Conservation (phyloP, 2,797 vertebrate genomes). For the Rhodeus uyekii region DNA sequence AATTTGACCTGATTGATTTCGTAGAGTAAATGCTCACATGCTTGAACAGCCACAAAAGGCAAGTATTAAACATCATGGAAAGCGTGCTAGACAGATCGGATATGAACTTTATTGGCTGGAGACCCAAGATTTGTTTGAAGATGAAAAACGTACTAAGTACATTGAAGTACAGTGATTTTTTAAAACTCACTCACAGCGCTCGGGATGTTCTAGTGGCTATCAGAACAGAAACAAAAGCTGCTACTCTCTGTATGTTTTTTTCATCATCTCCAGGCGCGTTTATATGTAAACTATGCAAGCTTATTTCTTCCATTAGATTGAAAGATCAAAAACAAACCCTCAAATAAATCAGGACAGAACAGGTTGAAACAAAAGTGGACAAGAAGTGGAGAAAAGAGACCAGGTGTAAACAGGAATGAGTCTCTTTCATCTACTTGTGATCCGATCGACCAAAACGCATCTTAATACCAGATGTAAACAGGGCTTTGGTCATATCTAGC, state of each 20-base stretch:
- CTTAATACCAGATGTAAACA: too few relatives aligned
- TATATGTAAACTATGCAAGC: too few relatives aligned
- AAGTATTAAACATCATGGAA: not conserved
- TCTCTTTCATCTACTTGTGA: not conserved
- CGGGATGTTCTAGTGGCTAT: too few relatives aligned
- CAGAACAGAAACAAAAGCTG: too few relatives aligned
- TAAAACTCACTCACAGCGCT: too few relatives aligned
- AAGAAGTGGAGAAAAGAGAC: not conserved
- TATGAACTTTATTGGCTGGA: not conserved
- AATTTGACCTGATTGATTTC: not conserved
- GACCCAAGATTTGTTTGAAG: not conserved
- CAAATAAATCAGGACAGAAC: not conserved
- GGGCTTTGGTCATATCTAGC: not conserved
- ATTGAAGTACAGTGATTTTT: too few relatives aligned
- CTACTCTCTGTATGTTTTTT: too few relatives aligned
- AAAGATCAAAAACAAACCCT: too few relatives aligned
- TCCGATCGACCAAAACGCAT: not conserved
- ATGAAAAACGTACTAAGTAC: not conserved
- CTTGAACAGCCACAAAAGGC: not conserved
- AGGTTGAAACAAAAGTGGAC: not conserved
- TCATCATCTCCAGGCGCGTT: too few relatives aligned
- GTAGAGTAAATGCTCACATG: not conserved
- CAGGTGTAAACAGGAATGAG: not conserved
- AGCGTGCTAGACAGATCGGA: not conserved
- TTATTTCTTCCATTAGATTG: too few relatives aligned